Evolutionary conservation across 2,113 vertebrate genomes (phyloP), one percentile per base, ranked within the genome.

Genomic region (Etheostoma cragini): DNA sequence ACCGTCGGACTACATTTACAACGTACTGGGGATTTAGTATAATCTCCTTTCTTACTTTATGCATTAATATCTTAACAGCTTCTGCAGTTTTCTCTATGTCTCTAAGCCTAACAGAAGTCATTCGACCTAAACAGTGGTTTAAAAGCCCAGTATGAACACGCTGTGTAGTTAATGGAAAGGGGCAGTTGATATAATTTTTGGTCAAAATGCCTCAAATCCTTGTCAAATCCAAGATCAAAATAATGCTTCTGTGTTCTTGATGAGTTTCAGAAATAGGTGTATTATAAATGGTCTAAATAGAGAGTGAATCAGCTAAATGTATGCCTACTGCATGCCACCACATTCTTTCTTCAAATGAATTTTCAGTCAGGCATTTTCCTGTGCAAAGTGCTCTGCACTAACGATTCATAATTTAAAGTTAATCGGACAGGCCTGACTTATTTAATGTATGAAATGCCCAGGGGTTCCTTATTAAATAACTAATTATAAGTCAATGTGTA

Each of bases 371-470:
- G 21, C 45, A 26, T 53, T 76, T 46, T 3, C 52, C 19, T 74
- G 45, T 19, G 8, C 17, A 33, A 70, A 76, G 26, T 52, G 33
- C 17, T 53, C 14, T 53, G 19, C n/a, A 73, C 19, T 60, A 38
- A 70, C 8, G 6, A 54, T 62, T 76, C 21, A 67, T 57, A 57
- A 80, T 68, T 72, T n/a, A 54, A 67, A 72, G 22, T 63, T 80
- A 72, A 80, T 80, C 13, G 4, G 42, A 78, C 64, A 83, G 54
- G 49, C 54, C 68, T 68, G 38, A 72, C 6, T 65, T 68, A 73
- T 78, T 80, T 58, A 76, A 62, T 72, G 24, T 54, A 65, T 47
- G 22, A 63, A 73, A 14, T 76, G 72, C 85, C 80, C 52, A 52
- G 66, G 33, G 80, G 47, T 52, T 45, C 22, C 17, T 50, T 72